Base-by-base conservation (phyloP, 2,888 invertebrate genomes). In the Aelia acuminata region DNA sequence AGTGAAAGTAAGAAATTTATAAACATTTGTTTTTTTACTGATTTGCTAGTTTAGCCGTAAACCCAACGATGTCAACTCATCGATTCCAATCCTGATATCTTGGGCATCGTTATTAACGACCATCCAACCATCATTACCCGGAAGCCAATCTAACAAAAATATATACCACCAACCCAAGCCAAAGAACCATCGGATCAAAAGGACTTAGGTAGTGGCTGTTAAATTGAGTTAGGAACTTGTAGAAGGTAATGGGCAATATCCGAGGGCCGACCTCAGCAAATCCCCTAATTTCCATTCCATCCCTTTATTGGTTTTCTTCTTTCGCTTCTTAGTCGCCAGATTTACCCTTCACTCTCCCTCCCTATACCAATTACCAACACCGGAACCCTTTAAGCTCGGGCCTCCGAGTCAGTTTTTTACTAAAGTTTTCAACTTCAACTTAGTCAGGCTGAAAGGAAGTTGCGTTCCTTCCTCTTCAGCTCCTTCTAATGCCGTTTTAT, bases 251-350 rank as follows among this genome's bases (percentile, higher is more conserved):
- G 39, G 85, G 39, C 50, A 84, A 53, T 50, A 85, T 50, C 53
- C 35, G 53, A 85, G 85, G 85, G 85, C 50, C 39, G 53, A 85
- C 50, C 85, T 85, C 85, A 85, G 85, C 85, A 85, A 85, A 85
- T 85, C 85, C 49, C 85, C 85, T 85, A 85, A 85, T 85, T 85
- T 85, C 85, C 85, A 49, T 85, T 48, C 50, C 53, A 85, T 85
- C 85, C 85, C 85, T 85, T 85, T 85, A 85, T 85, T 85, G 85
- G 85, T 85, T 85, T 53, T 53, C 50, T 53, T 50, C 53, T 85
- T 85, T 53, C 84, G 48, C 80, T 80, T 80, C 80, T 80, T 80
- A 80, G 80, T 43, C 80, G 39, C 80, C 80, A 80, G 80, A 50
- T 84, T 84, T 84, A 84, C 84, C 84, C 48, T 84, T 84, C 49